These are phyloP conservation scores for Dipodomys stephensi DNA, from an alignment of 2,113 vertebrate species.

Conservation along the genomic window DNA sequence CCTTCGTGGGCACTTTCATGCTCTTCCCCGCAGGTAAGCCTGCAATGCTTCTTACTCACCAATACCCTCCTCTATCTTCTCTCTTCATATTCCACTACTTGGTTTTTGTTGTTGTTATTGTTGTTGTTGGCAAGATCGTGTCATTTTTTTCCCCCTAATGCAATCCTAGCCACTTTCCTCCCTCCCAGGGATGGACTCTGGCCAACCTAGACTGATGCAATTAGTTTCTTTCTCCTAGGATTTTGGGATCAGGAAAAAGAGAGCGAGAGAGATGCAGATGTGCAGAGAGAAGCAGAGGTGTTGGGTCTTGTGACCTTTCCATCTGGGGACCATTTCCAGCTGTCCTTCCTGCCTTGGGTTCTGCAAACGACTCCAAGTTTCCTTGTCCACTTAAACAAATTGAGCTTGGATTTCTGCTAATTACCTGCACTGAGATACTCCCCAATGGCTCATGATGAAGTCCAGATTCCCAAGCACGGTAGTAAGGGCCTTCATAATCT, in stretches of 20 bases:
- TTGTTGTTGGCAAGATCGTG: not conserved
- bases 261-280: not conserved
- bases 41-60: not conserved
- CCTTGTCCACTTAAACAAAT: constrained; percentile 32
- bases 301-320: not conserved
- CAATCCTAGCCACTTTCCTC: not conserved
- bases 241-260: not conserved
- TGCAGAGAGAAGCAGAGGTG: not conserved
- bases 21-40: too few species aligned
- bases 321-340: not conserved
- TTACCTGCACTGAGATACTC: not conserved
- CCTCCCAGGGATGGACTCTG: not conserved
- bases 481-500: not conserved
- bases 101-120: not conserved
- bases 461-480: not conserved
- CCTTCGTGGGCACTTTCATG: not conserved
- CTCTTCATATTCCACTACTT: not conserved
- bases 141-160: not conserved
- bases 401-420: constrained; percentile 48
- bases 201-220: not conserved
- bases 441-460: not conserved
- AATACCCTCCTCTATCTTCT: not conserved
- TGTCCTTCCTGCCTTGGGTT: not conserved
- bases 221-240: not conserved
- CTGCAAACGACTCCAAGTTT: not conserved